Conservation (phyloP, 2,797 vertebrate genomes). For the Bradypus variegatus region DNA sequence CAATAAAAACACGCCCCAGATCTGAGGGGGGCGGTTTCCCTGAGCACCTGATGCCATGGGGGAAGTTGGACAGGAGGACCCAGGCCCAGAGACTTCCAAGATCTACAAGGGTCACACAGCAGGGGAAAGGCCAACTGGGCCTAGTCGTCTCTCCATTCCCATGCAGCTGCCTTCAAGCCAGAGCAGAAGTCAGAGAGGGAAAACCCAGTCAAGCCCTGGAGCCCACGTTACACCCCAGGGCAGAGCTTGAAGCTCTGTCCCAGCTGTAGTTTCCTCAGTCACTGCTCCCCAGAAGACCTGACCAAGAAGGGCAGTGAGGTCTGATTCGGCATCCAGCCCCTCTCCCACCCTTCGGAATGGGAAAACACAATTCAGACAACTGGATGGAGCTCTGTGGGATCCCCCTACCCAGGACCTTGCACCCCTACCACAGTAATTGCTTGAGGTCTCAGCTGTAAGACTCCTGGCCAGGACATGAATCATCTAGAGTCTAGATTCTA, state of each 20-base stretch:
- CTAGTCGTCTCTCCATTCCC: not conserved
- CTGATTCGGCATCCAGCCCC: slow-evolving; percentile 47
- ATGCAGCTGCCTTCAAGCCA: not conserved
- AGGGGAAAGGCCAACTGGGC: not conserved
- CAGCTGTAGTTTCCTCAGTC: not conserved
- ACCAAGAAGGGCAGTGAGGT: slow-evolving; percentile 22
- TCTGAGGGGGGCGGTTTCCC: not conserved
- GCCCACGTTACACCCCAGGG: not conserved
- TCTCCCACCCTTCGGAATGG: slow-evolving; percentile 68
- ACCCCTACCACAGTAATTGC: not conserved
- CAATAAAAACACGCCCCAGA: not conserved
- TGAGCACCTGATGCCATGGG: not conserved
- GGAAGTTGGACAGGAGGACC: not conserved
- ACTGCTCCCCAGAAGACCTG: slow-evolving; percentile 15
- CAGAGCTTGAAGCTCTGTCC: not conserved
- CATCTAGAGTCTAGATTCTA: not conserved
- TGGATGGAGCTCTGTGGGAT: slow-evolving; percentile 29
- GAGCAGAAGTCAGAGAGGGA: not conserved
- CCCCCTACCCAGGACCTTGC: not conserved
- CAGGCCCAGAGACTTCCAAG: not conserved
- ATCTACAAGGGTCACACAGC: not conserved
- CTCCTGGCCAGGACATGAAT: not conserved
- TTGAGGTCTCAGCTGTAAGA: not conserved
- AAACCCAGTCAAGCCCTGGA: not conserved
- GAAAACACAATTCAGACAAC: slow-evolving; percentile 65